Base-by-base conservation (phyloP, 1,140 invertebrate species). In the Hypothenemus hampei region DNA sequence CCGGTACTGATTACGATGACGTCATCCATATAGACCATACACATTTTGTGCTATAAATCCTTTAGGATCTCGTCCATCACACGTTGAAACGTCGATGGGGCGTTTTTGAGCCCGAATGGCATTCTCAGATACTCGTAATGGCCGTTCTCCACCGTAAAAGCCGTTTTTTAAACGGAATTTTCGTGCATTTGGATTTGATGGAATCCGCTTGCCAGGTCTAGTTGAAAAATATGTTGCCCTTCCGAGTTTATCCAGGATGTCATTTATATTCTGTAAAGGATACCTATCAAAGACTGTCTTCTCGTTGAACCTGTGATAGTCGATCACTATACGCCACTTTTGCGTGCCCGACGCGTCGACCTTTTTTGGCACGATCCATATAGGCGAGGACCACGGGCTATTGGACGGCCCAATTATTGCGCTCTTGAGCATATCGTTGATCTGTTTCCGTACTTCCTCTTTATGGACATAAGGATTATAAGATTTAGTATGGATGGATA, bases 251-350 rank as follows among this genome's bases (percentile, higher is more conserved):
- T 75, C 70, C 10, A 80, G 59, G 5, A 68, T 62, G 13, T 76
- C 71, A 13, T 69, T 66, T 1, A 78, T 76, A 15, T 71, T 63
- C 6, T 78, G 77, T 3, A 81, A 49, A 3, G 79, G 77, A 62
- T 72, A 81, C 19, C 48, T 60, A 59, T 80, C 75, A 8, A 59
- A 60, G 11, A 71, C 59, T 8, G 69, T 58, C 19, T 47, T 24
- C 29, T 55, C 48, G 18, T 59, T 59, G 3, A 59, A n/a, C 23
- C 56, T 59, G 20, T 52, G 35, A 50, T 64, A 73, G 49, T 72
- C 67, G 4, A 72, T 60, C 6, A 68, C 65, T 8, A 72, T 22
- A 45, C 70, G 31, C 61, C 65, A 72, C 57, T 64, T 72, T 24
- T 20, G 47, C 57, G 65, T 53, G 3, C 61, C 63, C 8, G 56